phyloP scores from a whole-genome alignment of 2,797 vertebrate genomes.

The Momotus momota region DNA sequence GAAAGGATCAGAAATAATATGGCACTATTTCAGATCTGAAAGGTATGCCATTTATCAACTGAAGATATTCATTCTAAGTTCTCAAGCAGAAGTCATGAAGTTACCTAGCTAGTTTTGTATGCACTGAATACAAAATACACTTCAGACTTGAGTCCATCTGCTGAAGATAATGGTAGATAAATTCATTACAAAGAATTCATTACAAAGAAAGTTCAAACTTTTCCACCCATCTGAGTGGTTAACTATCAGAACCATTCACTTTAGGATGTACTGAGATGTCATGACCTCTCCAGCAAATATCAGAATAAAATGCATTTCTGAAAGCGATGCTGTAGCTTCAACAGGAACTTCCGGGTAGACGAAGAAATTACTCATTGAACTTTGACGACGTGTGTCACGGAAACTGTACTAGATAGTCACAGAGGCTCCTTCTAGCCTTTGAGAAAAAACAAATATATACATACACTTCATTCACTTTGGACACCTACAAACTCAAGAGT shows the following conservation, averaged over 20 bases:
- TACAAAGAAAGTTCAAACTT: neutral
- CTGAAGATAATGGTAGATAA: neutral
- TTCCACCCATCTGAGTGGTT: neutral
- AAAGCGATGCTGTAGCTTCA: neutral
- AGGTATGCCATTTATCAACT: neutral
- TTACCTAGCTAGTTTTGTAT: neutral
- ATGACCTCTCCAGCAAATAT: neutral
- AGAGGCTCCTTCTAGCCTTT: neutral
- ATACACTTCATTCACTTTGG: neutral
- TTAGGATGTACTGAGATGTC: neutral
- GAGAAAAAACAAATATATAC: neutral
- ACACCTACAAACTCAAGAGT: neutral
- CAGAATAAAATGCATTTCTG: neutral
- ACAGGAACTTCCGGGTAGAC: neutral
- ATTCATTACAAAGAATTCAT: neutral
- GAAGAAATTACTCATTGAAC: neutral
- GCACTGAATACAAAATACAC: neutral
- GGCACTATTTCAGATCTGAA: neutral
- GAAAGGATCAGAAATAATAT: neutral
- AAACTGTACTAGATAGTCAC: neutral
- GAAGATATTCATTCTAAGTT: neutral
- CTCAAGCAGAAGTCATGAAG: neutral
- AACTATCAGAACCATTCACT: neutral
- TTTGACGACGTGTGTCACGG: neutral
- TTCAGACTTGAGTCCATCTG: neutral